Conservation (phyloP, 2,113 vertebrate species). For the Psilopogon haemacephalus region DNA sequence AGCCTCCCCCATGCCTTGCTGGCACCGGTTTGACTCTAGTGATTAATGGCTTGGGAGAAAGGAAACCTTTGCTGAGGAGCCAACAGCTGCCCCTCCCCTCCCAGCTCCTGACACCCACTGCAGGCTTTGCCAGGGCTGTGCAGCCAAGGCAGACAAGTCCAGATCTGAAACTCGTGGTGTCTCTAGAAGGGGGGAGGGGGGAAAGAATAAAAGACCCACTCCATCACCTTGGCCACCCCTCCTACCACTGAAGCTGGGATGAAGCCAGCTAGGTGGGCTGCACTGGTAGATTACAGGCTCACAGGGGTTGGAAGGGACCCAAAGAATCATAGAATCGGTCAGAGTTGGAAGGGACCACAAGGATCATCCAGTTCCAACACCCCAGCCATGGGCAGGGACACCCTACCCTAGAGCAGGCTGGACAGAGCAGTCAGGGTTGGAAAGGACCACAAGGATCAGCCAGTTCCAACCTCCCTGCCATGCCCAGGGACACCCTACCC, state of each 20-base stretch:
- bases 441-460: too few relatives aligned
- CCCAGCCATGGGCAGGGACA: too few relatives aligned
- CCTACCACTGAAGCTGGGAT: not conserved
- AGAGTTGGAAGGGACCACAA: too few relatives aligned
- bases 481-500: too few relatives aligned
- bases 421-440: too few relatives aligned
- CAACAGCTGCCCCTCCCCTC: not conserved
- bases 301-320: too few relatives aligned
- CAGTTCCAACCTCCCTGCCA: too few relatives aligned
- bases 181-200: not conserved
- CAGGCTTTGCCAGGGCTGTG: not conserved
- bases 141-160: slow-evolving; percentile 9
- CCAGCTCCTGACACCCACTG: not conserved
- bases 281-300: accelerated
- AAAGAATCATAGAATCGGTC: too few relatives aligned
- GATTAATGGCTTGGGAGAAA: slow-evolving; percentile 45
- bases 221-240: not conserved
- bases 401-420: too few relatives aligned
- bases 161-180: not conserved
- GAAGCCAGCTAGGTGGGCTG: not conserved
- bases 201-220: not conserved
- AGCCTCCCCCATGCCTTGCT: not conserved
- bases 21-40: not conserved
- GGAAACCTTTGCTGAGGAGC: slow-evolving; percentile 39
- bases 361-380: too few relatives aligned